A percentile compares a stretch with the other conserved stretches of the same genome.
Conservation (phyloP, 2,113 vertebrate genomes). For the Spheniscus mendiculus region DNA sequence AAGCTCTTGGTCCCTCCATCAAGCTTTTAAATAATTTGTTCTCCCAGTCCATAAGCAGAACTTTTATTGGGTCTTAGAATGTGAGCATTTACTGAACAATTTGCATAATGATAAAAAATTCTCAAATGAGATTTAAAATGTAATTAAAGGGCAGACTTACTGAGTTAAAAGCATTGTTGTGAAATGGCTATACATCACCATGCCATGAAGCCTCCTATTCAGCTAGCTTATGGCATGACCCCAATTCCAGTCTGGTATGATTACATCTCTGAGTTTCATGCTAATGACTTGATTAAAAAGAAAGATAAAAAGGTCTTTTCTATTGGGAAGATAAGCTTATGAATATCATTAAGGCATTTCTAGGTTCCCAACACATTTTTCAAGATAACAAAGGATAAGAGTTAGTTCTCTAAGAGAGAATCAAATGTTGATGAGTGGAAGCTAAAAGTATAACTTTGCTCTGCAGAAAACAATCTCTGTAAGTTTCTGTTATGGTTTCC, state of each 20-base stretch:
- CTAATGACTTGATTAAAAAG: constrained; percentile 74
- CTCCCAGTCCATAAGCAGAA: constrained; percentile 32
- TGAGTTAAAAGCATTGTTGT: constrained; percentile 56
- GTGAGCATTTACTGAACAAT: constrained; percentile 61
- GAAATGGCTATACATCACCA: constrained; percentile 66
- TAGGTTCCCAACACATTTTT: constrained; percentile 23
- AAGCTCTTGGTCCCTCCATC: neutral
- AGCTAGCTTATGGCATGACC: constrained; percentile 69
- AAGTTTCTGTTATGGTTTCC: constrained; percentile 4
- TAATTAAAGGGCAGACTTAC: constrained; percentile 72
- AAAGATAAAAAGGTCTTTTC: constrained; percentile 67
- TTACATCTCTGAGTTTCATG: constrained; percentile 74
- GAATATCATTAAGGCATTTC: constrained; percentile 67
- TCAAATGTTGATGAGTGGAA: constrained; percentile 26
- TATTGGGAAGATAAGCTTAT: constrained; percentile 66
- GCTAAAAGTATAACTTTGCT: neutral
- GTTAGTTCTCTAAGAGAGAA: constrained; percentile 4
- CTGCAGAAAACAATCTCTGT: neutral
- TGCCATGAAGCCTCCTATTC: constrained; percentile 62
- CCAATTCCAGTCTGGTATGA: constrained; percentile 73
- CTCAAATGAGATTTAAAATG: constrained; percentile 72
- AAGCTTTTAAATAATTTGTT: constrained; percentile 43
- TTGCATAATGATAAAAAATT: constrained; percentile 73
- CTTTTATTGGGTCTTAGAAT: constrained; percentile 50
- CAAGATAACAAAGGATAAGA: constrained; percentile 34